A percentile compares a stretch with the other conserved stretches of the same genome.
phyloP scores from a whole-genome alignment of 2,113 vertebrate species.

The Anarrhichthys ocellatus region DNA sequence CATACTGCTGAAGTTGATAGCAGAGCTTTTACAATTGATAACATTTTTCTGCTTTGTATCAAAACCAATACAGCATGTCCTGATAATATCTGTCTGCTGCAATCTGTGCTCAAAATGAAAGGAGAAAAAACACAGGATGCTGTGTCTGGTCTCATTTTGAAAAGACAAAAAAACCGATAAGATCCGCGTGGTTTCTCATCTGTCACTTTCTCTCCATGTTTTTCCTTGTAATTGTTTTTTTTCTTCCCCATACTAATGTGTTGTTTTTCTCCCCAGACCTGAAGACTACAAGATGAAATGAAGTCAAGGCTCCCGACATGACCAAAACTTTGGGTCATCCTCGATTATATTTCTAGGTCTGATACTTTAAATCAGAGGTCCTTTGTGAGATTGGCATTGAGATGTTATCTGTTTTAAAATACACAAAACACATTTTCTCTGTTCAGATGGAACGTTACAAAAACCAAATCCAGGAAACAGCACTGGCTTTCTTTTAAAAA shows the following conservation, averaged over 20 bases:
- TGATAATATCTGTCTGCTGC: slow-evolving; percentile 66
- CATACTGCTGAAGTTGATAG: slow-evolving; percentile 47
- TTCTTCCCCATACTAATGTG: slow-evolving; percentile 37
- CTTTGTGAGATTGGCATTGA: neutral
- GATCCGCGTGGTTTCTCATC: slow-evolving; percentile 45
- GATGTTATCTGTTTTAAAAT: neutral
- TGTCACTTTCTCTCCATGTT: slow-evolving; percentile 39
- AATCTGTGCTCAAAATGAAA: slow-evolving; percentile 63
- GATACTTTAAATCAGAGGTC: neutral
- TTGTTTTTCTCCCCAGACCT: slow-evolving; percentile 75
- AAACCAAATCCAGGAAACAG: slow-evolving; percentile 1
- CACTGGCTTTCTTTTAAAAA: neutral
- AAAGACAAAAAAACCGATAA: slow-evolving; percentile 25
- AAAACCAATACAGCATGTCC: slow-evolving; percentile 48
- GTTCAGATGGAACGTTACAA: neutral
- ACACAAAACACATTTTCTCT: slow-evolving; percentile 12
- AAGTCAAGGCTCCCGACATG: slow-evolving; percentile 39
- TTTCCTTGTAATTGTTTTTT: slow-evolving; percentile 31
- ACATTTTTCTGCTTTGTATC: slow-evolving; percentile 55
- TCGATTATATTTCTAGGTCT: neutral
- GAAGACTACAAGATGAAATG: slow-evolving; percentile 84
- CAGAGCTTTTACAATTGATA: slow-evolving; percentile 51
- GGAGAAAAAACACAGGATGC: neutral
- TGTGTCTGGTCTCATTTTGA: slow-evolving; percentile 54
- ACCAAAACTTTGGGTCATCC: slow-evolving; percentile 5